Conservation (phyloP, 2,888 invertebrate genomes). For the Caenorhabditis sp. region DNA sequence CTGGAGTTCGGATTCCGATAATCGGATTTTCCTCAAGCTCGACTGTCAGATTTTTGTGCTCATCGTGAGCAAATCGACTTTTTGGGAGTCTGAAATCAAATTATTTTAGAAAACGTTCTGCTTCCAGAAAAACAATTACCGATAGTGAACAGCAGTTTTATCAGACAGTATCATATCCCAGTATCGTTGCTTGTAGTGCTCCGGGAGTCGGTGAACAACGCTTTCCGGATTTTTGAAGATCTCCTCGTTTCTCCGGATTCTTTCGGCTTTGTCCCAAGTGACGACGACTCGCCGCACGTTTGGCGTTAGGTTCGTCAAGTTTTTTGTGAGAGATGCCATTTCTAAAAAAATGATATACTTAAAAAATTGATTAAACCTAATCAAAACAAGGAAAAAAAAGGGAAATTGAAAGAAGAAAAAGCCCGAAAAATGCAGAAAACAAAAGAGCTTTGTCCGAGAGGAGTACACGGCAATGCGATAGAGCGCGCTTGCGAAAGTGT, state of each 20-base stretch:
- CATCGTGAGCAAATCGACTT: constrained; percentile 72
- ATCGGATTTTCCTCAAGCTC: constrained; percentile 75
- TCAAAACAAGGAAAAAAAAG: constrained; percentile 5
- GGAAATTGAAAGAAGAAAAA: constrained; percentile 7
- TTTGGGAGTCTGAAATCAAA: constrained; percentile 70
- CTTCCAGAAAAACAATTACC: constrained; percentile 51
- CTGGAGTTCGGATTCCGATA: constrained; percentile 87
- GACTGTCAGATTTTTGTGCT: constrained; percentile 70
- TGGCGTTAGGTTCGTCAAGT: constrained; percentile 74
- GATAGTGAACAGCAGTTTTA: constrained; percentile 84
- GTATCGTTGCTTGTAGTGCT: constrained; percentile 79
- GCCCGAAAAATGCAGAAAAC: neutral
- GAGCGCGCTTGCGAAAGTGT: constrained; percentile 20
- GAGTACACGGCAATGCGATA: constrained; percentile 2
- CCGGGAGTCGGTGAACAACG: constrained; percentile 80
- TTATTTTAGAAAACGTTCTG: too few species aligned
- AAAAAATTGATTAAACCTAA: neutral
- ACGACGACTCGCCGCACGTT: constrained; percentile 73
- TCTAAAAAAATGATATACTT: constrained; percentile 5
- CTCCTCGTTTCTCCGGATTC: constrained; percentile 80
- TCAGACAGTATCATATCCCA: constrained; percentile 80
- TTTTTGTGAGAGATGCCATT: constrained; percentile 76
- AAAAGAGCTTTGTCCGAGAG: constrained; percentile 3
- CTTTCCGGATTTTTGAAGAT: constrained; percentile 80
- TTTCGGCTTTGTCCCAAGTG: constrained; percentile 81